These are phyloP conservation scores for Platichthys flesus DNA, from an alignment of 2,113 vertebrate genomes.

Conservation along the genomic window DNA sequence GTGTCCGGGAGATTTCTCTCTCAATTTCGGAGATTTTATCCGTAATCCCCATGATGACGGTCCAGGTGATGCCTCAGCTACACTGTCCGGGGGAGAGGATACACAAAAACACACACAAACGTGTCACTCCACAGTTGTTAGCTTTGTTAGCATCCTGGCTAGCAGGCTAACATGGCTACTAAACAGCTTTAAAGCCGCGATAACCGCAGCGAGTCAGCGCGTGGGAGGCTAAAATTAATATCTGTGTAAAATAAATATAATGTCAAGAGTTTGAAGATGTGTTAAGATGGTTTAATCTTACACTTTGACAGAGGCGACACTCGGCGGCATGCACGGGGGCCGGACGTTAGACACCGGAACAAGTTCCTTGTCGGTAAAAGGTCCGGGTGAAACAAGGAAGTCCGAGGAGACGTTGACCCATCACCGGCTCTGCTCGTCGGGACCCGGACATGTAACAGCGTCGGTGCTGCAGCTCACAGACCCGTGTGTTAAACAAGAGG, in stretches of 20 bases:
- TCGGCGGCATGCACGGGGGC: conserved; percentile 67
- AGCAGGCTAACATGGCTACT: conserved; percentile 37
- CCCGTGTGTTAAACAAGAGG: not conserved
- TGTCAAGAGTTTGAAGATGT: conserved; percentile 3
- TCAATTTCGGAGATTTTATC: conserved; percentile 97
- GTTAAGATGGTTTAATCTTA: conserved; percentile 26
- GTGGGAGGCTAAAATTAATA: fast-evolving
- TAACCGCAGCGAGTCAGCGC: not conserved
- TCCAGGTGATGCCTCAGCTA: conserved; percentile 8
- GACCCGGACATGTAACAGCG: not conserved
- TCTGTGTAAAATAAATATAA: not conserved
- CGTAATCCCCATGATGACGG: conserved; percentile 89
- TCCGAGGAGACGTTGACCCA: not conserved
- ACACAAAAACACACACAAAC: conserved; percentile 40
- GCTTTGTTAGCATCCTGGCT: conserved; percentile 58
- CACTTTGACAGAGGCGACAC: conserved; percentile 54
- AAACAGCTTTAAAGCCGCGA: conserved; percentile 25
- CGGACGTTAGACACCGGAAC: conserved; percentile 75
- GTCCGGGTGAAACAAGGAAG: conserved; percentile 64
- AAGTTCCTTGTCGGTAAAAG: conserved; percentile 8
- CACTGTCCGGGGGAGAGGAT: conserved; percentile 25
- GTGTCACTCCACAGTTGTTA: conserved; percentile 61
- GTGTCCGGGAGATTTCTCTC: conserved; percentile 94
- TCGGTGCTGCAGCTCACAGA: too few relatives aligned
- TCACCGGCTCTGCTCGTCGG: not conserved